phyloP scores from a whole-genome alignment of 2,113 vertebrate genomes.

The Antennarius striatus region DNA sequence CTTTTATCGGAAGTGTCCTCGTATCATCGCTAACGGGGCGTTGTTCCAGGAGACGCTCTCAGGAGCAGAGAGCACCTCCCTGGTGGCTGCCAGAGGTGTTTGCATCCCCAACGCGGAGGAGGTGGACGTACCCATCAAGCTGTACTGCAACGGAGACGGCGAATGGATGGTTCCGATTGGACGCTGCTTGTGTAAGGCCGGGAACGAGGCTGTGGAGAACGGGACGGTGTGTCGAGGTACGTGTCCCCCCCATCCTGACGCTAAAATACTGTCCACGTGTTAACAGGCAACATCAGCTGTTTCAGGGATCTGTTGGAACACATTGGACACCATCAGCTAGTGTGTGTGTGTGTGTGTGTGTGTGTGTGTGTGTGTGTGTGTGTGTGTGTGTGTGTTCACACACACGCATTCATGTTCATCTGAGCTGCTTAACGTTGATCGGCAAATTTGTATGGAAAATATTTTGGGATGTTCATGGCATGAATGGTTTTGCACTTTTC shows the following conservation, averaged over 20 bases:
- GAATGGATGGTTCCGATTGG: slow-evolving; percentile 99
- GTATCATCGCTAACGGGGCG: slow-evolving; percentile 90
- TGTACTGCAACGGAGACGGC: slow-evolving; percentile 97
- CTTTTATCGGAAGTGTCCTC: slow-evolving; percentile 96
- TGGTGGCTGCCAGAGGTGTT: slow-evolving; percentile 91
- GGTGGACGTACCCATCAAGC: slow-evolving; percentile 97
- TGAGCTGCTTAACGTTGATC: too few relatives aligned
- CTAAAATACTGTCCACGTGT: too few relatives aligned
- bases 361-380: too few relatives aligned
- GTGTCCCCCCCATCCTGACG: slow-evolving; percentile 6
- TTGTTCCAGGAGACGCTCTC: slow-evolving; percentile 94
- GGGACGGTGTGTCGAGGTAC: slow-evolving; percentile 94
- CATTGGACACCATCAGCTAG: too few relatives aligned
- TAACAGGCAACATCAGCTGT: too few relatives aligned
- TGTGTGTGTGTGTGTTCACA: too few relatives aligned
- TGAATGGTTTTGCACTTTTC: too few relatives aligned
- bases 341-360: too few relatives aligned
- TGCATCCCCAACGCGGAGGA: slow-evolving; percentile 94
- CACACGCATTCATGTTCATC: too few relatives aligned
- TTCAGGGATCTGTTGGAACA: too few relatives aligned
- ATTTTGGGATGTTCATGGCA: too few relatives aligned
- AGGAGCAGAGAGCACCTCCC: slow-evolving; percentile 93
- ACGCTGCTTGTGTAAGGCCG: slow-evolving; percentile 94
- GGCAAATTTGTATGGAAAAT: too few relatives aligned
- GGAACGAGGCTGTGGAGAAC: slow-evolving; percentile 92